These are phyloP conservation scores for Rhinoptilus africanus DNA, from an alignment of 2,113 vertebrate species.

Conservation along the genomic window DNA sequence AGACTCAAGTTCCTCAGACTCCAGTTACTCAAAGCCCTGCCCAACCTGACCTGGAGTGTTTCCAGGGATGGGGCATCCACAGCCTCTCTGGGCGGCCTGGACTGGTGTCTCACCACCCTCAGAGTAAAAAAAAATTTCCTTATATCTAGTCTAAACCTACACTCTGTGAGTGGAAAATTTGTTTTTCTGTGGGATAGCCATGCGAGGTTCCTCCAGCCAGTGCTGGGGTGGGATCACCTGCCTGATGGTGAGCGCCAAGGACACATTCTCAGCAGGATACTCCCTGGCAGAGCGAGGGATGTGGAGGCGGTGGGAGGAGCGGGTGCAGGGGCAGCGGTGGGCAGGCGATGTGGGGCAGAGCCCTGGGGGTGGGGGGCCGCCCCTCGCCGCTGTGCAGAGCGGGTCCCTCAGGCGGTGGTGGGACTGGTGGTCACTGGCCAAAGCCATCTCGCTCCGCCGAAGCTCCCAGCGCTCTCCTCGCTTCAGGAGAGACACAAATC, in stretches of 20 bases:
- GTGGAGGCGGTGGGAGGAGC: neutral
- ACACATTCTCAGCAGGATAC: neutral
- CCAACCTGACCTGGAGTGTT: neutral
- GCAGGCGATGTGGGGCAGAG: neutral
- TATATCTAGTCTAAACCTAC: neutral
- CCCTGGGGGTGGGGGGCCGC: fast-evolving
- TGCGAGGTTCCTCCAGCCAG: fast-evolving
- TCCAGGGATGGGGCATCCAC: neutral
- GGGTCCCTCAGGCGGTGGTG: fast-evolving
- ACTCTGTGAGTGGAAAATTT: neutral
- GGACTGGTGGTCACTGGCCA: neutral
- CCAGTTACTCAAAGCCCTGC: neutral
- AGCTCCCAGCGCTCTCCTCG: neutral
- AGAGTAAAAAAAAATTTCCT: neutral
- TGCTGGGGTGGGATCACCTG: neutral
- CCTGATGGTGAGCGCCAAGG: neutral
- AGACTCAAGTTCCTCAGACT: too few species aligned
- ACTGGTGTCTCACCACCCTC: too few species aligned
- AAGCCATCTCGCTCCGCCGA: fast-evolving
- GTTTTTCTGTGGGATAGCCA: fast-evolving
- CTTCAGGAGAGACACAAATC: neutral
- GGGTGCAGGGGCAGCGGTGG: neutral
- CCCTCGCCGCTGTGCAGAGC: fast-evolving
- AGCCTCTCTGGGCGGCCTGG: neutral
- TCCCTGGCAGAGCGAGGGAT: neutral